Conservation (phyloP, 92 coral and sea anemone genomes). For the Zoanthus sociatus region DNA sequence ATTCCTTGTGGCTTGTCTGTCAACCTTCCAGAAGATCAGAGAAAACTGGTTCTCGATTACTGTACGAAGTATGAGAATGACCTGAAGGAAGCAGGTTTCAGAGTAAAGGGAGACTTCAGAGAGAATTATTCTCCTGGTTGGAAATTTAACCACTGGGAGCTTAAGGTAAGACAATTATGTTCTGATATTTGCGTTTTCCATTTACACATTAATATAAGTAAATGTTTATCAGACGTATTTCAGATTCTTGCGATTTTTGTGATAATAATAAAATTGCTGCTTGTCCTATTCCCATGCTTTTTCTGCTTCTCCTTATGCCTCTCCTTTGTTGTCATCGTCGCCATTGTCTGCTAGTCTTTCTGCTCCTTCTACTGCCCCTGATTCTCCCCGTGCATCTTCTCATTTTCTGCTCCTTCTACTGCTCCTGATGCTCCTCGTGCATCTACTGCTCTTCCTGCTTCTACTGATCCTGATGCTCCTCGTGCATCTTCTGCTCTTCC, state of each 20-base stretch:
- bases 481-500: not conserved
- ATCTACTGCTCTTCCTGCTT: not conserved
- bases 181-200: not conserved
- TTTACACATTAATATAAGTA: not conserved
- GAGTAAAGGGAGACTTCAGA: constrained; percentile 85
- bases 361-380: not conserved
- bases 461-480: no score
- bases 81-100: constrained; percentile 72
- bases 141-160: constrained; percentile 99
- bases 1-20: no score
- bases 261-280: no score
- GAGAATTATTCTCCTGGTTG: constrained; percentile 98
- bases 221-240: no score
- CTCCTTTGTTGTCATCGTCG: no score
- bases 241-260: no score
- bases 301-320: no score
- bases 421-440: not conserved
- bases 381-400: not conserved
- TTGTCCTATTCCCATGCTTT: no score
- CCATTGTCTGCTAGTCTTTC: no score
- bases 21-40: constrained; percentile 78
- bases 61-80: constrained; percentile 79
- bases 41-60: constrained; percentile 61
- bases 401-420: not conserved
- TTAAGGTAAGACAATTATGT: constrained; percentile 69